Evolutionary conservation across 2,797 vertebrate species (phyloP).

Genomic region (Malurus leucopterus): DNA sequence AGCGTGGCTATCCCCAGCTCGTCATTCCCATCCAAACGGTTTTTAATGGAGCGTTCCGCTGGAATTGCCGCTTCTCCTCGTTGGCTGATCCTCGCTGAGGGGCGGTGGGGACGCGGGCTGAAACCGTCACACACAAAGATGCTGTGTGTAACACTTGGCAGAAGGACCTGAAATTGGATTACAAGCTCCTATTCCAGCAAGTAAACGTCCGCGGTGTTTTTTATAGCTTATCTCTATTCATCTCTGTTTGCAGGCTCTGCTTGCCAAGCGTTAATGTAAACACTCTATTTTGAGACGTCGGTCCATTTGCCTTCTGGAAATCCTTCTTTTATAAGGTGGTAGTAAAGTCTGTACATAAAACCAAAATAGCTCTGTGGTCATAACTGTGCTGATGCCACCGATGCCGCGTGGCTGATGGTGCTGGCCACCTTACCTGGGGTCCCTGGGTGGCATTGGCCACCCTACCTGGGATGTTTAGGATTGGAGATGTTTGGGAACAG

Average conservation of each 20-base stretch:
- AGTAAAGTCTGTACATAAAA: conserved; percentile 56
- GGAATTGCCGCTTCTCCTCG: not conserved
- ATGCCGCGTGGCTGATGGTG: accelerated
- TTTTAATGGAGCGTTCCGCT: not conserved
- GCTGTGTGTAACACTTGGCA: conserved; percentile 65
- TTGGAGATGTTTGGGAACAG: not conserved
- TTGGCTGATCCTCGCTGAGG: not conserved
- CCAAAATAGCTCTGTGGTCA: conserved; percentile 46
- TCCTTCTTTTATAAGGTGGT: conserved; percentile 67
- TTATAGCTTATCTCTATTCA: conserved; percentile 77
- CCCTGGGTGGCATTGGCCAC: not conserved
- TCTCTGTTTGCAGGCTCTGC: conserved; percentile 72
- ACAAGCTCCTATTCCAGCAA: conserved; percentile 62
- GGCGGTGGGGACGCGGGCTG: not conserved
- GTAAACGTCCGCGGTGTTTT: conserved; percentile 63
- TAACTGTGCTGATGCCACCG: conserved; percentile 17
- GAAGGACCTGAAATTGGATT: conserved; percentile 58
- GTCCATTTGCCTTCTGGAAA: conserved; percentile 73
- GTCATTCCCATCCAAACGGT: not conserved
- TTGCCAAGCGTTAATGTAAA: conserved; percentile 76
- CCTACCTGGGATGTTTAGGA: not conserved
- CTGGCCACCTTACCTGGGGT: not conserved
- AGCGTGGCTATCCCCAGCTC: not conserved
- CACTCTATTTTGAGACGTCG: conserved; percentile 70
- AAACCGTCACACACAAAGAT: not conserved